A percentile compares a stretch with the other conserved stretches of the same genome.
These are phyloP conservation scores for Calycopis cecrops DNA, from an alignment of 1,140 invertebrate genomes.

Conservation along the genomic window DNA sequence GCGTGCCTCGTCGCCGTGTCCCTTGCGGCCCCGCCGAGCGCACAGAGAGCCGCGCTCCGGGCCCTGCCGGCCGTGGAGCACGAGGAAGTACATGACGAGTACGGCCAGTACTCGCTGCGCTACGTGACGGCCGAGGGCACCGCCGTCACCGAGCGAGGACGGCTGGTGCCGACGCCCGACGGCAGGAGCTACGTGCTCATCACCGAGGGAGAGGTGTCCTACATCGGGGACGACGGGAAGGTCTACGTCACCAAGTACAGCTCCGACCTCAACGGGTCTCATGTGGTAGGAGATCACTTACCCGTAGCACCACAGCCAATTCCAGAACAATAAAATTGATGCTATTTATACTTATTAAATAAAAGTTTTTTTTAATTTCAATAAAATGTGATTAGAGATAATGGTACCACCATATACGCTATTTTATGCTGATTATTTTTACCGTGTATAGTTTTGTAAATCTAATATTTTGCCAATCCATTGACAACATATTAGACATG, in stretches of 20 bases:
- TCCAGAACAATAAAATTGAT: too few relatives aligned
- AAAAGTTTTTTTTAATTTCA: too few relatives aligned
- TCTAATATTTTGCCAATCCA: too few relatives aligned
- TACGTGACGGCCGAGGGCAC: conserved; percentile 63
- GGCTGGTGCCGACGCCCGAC: conserved; percentile 44
- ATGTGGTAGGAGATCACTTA: conserved; percentile 35
- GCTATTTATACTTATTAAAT: too few relatives aligned
- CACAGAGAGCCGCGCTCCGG: not conserved
- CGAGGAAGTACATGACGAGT: conserved; percentile 54
- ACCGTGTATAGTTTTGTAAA: too few relatives aligned
- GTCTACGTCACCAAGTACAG: conserved; percentile 50
- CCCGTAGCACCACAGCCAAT: conserved; percentile 16
- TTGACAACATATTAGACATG: too few relatives aligned
- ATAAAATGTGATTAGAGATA: too few relatives aligned
- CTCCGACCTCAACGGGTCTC: conserved; percentile 52
- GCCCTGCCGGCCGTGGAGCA: conserved; percentile 37
- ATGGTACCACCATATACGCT: too few relatives aligned
- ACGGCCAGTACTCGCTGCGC: conserved; percentile 56
- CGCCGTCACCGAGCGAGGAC: conserved; percentile 49
- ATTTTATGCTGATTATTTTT: too few relatives aligned
- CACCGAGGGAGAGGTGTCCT: conserved; percentile 50
- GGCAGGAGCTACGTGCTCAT: conserved; percentile 48
- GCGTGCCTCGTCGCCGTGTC: not conserved
- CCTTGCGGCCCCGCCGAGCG: conserved; percentile 6
- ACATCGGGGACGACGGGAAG: conserved; percentile 50